phyloP scores from a whole-genome alignment of 2,113 vertebrate genomes.

The Myiopsitta monachus region DNA sequence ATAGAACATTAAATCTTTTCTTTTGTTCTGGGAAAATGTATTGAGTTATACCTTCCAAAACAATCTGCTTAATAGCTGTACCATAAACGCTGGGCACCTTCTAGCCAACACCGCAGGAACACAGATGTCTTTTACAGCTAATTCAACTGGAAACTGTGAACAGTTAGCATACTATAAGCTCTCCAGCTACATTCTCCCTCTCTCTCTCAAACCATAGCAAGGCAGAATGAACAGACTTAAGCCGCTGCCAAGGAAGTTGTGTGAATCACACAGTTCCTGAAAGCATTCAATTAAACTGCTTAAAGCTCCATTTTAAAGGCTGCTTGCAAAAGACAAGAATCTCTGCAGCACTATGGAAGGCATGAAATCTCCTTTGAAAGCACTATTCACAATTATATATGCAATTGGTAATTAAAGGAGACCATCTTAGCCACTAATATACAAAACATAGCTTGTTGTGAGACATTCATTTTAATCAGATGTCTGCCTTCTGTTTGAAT shows the following conservation, averaged over 20 bases:
- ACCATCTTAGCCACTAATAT: background rate
- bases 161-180: background rate
- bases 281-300: conserved; percentile 18
- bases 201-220: conserved; percentile 23
- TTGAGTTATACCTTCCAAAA: conserved; percentile 14
- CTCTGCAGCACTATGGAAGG: background rate
- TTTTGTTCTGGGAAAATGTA: conserved; percentile 28
- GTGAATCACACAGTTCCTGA: conserved; percentile 20
- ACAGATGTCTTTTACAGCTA: conserved; percentile 36
- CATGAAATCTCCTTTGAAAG: background rate
- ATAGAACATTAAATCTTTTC: background rate
- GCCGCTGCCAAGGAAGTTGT: conserved; percentile 28
- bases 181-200: conserved; percentile 8
- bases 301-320: background rate
- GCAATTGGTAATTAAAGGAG: conserved; percentile 9
- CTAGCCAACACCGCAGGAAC: background rate
- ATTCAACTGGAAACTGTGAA: conserved; percentile 43
- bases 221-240: conserved; percentile 28
- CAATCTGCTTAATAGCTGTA: background rate
- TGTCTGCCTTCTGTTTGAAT: conserved; percentile 11
- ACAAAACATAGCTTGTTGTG: conserved; percentile 29
- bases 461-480: conserved; percentile 21
- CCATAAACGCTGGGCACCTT: background rate
- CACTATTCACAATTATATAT: conserved; percentile 12
- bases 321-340: background rate